These are phyloP conservation scores for Cichladusa arquata DNA, from an alignment of 2,113 vertebrate genomes.

Conservation along the genomic window DNA sequence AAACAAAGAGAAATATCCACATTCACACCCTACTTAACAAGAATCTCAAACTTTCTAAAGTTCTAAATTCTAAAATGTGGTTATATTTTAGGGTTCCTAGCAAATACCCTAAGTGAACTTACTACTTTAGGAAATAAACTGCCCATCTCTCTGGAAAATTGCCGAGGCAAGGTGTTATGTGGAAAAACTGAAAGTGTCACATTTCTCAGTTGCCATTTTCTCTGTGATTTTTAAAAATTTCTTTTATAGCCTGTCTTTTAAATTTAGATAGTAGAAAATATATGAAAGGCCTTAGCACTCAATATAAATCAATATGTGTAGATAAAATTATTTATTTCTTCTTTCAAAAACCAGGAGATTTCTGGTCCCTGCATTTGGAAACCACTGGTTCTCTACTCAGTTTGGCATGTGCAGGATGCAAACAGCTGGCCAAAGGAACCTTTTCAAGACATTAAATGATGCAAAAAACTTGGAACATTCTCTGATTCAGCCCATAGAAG, in stretches of 20 bases:
- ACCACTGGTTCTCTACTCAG: neutral
- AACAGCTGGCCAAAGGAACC: neutral
- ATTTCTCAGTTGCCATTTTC: neutral
- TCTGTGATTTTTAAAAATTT: neutral
- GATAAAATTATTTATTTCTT: neutral
- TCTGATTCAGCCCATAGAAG: neutral
- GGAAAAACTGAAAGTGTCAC: neutral
- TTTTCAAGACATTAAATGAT: constrained; percentile 6
- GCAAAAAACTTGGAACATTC: neutral
- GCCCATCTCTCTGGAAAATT: neutral
- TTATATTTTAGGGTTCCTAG: neutral
- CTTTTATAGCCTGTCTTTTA: neutral
- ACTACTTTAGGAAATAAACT: neutral
- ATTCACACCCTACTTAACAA: neutral
- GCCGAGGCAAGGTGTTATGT: neutral
- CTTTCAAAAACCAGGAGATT: neutral
- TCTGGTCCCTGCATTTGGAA: neutral
- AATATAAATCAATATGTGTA: neutral
- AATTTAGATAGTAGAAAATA: neutral
- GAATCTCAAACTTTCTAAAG: neutral
- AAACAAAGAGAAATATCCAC: neutral
- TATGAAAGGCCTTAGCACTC: neutral
- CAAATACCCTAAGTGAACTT: neutral
- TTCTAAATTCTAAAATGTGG: neutral
- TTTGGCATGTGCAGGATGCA: neutral